Conservation (phyloP, 1,140 invertebrate genomes). For the Drosophila hydei region DNA sequence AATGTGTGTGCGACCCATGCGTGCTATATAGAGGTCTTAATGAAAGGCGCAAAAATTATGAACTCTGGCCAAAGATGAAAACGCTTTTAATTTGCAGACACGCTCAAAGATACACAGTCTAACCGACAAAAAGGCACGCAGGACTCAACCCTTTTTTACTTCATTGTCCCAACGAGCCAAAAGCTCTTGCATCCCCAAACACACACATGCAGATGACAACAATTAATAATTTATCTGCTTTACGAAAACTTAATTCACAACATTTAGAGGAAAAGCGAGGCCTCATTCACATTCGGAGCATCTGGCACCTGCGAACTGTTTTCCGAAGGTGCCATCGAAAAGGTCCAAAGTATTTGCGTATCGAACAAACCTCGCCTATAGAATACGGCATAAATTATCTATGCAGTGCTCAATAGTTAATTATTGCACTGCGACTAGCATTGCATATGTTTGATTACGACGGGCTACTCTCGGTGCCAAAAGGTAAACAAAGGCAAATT, state of each 20-base stretch:
- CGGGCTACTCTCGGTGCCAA: background rate
- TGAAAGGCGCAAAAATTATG: conserved; percentile 73
- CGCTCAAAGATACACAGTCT: conserved; percentile 2
- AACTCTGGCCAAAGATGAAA: conserved; percentile 74
- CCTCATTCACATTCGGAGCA: too few species aligned
- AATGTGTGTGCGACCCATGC: conserved; percentile 28
- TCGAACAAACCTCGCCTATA: too few species aligned
- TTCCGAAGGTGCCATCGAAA: too few species aligned
- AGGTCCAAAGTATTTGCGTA: too few species aligned
- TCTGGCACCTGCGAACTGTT: too few species aligned
- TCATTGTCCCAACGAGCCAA: conserved; percentile 1
- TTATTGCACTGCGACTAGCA: background rate
- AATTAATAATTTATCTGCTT: conserved; percentile 56
- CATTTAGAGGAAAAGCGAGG: background rate
- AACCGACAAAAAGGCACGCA: conserved; percentile 13
- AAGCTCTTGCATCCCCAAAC: conserved; percentile 10
- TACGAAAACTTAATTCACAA: conserved; percentile 36
- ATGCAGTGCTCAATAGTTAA: background rate
- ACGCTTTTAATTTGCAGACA: conserved; percentile 70
- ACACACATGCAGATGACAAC: conserved; percentile 16
- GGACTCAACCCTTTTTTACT: background rate
- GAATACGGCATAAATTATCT: too few species aligned
- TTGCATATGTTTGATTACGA: background rate
- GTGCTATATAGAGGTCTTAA: conserved; percentile 41
- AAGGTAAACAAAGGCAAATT: conserved; percentile 20